Conservation (phyloP, 2,113 vertebrate genomes). For the Zosterops lateralis region DNA sequence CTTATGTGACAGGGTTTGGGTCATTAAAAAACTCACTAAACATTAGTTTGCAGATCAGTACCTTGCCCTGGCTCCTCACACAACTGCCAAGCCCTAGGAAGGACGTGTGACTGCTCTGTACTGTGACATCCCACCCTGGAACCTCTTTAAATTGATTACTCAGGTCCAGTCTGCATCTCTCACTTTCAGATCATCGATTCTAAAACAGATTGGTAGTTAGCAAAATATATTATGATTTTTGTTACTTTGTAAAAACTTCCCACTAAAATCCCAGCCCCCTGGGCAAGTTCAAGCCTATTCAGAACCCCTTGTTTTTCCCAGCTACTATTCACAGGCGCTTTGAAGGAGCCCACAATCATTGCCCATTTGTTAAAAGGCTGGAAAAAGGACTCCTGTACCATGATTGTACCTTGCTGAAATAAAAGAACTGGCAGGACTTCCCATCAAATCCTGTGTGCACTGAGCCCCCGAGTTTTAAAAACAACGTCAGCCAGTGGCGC, state of each 20-base stretch:
- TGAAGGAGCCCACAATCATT: background rate
- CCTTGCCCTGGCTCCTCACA: background rate
- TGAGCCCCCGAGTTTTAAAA: background rate
- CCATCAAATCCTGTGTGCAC: background rate
- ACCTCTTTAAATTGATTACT: background rate
- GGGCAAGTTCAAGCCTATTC: background rate
- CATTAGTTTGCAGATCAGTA: background rate
- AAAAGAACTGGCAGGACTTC: background rate
- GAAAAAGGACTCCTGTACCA: background rate
- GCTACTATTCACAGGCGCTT: background rate
- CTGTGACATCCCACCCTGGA: background rate
- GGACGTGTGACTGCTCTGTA: fast-evolving
- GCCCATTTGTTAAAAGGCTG: background rate
- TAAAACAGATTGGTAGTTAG: background rate
- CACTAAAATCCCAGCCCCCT: background rate
- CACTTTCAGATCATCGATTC: background rate
- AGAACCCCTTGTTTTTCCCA: background rate
- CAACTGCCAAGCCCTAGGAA: background rate
- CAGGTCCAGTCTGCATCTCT: background rate
- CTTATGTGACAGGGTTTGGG: background rate
- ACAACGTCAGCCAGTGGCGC: background rate
- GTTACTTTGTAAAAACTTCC: background rate
- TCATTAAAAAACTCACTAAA: background rate
- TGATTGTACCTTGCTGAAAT: background rate
- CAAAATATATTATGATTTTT: background rate